Percentiles rank a stretch among this genome's conserved stretches.
phyloP scores from a whole-genome alignment of 1,140 invertebrate species.

The Stegodyphus dumicola region DNA sequence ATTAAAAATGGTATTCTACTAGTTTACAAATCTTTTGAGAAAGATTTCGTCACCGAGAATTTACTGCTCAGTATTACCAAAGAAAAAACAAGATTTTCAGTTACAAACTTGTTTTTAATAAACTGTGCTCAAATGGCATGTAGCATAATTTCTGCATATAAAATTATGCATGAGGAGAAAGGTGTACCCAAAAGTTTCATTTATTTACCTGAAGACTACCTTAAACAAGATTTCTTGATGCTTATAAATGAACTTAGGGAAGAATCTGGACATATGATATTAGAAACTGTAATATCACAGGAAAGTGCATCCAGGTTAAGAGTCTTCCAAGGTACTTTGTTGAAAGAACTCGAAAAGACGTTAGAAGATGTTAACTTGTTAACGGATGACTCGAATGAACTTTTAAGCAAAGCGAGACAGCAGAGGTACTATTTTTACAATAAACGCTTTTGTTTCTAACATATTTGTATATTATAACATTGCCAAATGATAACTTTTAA shows the following conservation, averaged over 20 bases:
- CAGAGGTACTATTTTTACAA: no score
- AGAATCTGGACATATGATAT: not conserved
- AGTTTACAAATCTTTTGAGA: conserved; percentile 10
- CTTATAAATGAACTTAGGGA: conserved; percentile 1
- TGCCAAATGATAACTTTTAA: not conserved
- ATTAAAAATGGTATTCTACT: conserved; percentile 6
- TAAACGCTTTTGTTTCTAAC: no score
- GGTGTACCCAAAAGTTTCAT: not conserved
- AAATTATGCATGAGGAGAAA: conserved; percentile 3
- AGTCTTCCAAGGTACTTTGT: not conserved
- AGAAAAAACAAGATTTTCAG: not conserved
- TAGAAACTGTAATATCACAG: not conserved
- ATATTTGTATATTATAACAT: not conserved
- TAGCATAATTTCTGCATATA: conserved; percentile 10
- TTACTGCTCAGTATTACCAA: not conserved
- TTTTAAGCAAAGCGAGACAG: not conserved
- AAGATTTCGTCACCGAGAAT: conserved; percentile 14
- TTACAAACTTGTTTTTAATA: not conserved
- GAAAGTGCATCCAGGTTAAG: not conserved
- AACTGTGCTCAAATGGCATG: conserved; percentile 10
- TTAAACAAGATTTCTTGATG: not conserved
- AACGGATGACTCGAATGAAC: not conserved
- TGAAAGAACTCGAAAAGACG: not conserved
- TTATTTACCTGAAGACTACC: not conserved
- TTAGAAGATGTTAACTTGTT: not conserved